These are phyloP conservation scores for Labeo catla DNA, from an alignment of 2,113 vertebrate species.

Conservation along the genomic window DNA sequence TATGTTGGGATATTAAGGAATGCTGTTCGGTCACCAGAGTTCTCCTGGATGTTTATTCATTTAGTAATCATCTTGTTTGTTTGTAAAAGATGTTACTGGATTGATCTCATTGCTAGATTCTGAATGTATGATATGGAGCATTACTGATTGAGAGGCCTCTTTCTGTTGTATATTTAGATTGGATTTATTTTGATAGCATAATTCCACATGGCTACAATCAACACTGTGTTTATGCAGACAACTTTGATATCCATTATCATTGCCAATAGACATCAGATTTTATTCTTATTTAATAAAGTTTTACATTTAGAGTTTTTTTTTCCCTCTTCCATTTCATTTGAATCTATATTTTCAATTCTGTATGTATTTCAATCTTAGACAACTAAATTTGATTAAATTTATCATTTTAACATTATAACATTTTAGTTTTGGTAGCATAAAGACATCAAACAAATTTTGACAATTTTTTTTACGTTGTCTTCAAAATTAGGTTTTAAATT, in stretches of 20 bases:
- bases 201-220: not conserved
- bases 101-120: not conserved
- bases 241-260: not conserved
- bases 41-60: not conserved
- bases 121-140: not conserved
- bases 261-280: not conserved
- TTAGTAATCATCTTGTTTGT: not conserved
- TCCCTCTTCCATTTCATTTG: too few relatives aligned
- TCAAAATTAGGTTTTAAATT: not conserved
- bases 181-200: not conserved
- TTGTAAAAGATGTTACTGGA: not conserved
- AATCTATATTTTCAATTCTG: too few relatives aligned
- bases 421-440: too few relatives aligned
- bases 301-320: not conserved
- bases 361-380: too few relatives aligned
- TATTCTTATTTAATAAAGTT: not conserved
- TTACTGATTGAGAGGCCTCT: not conserved
- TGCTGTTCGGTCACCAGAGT: not conserved
- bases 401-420: not conserved
- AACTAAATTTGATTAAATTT: not conserved
- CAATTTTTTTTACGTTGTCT: too few relatives aligned
- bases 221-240: not conserved
- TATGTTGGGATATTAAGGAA: not conserved
- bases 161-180: not conserved
- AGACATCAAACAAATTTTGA: too few relatives aligned